Base-by-base conservation (phyloP, 1,140 invertebrate genomes). In the Globodera ellingtonae region DNA sequence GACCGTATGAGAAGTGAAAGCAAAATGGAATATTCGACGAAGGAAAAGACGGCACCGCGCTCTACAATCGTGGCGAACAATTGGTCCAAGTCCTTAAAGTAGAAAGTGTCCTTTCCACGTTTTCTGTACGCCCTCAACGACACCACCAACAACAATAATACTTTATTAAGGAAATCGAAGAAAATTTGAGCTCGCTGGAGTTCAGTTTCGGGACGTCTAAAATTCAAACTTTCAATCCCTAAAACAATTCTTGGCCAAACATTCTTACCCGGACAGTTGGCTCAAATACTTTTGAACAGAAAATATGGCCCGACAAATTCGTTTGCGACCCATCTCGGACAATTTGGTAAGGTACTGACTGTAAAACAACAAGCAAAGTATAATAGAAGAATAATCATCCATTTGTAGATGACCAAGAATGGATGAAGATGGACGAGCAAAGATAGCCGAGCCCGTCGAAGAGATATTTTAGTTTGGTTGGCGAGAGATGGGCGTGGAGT, bases 381-480 rank as follows among this genome's bases (percentile, higher is more conserved):
- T n/a, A n/a, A n/a, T n/a, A n/a, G n/a, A n/a, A 46, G 9, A 24
- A 35, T 47, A 44, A 44, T 56, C 18, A 18, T 4, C 65, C 4
- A 35, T 71, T 10, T 8, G 13, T 13, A 24, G n/a, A 35, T 67
- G 21, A 89, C 87, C 87, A 87, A 8, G 93, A 93, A 81, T 93
- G 94, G 83, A 95, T 95, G 35, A 96, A 90, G 82, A 95, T 94
- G 80, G 94, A 94, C 0, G 94, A 92, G 69, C 95, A 93, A 15
- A 96, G 90, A 90, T 94, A 94, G 4, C 94, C 95, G 10, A 98
- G 90, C 10, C 95, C 95, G 91, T 96, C 94, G 91, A 98, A 95
- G 78, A 98, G 93, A 89, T 97, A 98, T 90, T 94, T 95, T 65
- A 93, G 93, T 87, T 96, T 95, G 56, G 93, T 92, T 6, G 93